Conservation (phyloP, 2,888 invertebrate species). For the Adelognathus sp. region DNA sequence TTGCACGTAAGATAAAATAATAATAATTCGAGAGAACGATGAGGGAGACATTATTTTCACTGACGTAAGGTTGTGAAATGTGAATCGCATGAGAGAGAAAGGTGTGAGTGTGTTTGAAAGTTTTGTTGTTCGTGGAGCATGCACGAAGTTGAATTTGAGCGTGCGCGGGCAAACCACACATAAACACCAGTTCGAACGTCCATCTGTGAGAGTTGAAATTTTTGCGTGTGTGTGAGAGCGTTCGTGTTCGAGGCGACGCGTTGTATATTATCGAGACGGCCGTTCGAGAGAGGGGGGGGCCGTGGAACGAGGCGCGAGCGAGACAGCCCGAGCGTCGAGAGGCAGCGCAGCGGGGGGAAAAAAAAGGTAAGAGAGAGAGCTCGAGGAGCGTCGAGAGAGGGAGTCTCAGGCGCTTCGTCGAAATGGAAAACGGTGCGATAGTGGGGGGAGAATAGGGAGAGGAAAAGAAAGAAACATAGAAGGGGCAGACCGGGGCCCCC, state of each 20-base stretch:
- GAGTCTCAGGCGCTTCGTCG: conserved; percentile 64
- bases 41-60: too few species aligned
- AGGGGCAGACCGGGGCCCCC: conserved; percentile 67
- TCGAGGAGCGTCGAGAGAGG: conserved; percentile 35
- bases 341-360: conserved; percentile 34
- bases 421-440: conserved; percentile 69
- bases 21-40: conserved; percentile 13
- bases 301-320: conserved; percentile 47
- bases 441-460: too few species aligned
- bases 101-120: conserved; percentile 4
- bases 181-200: too few species aligned
- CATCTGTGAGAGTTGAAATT: too few species aligned
- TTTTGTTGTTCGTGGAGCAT: too few species aligned
- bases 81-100: background rate
- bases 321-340: conserved; percentile 33
- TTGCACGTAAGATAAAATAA: conserved; percentile 7
- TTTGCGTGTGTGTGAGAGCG: conserved; percentile 29
- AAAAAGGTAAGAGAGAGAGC: conserved; percentile 47
- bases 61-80: conserved; percentile 46
- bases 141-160: too few species aligned
- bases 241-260: conserved; percentile 55
- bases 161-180: too few species aligned
- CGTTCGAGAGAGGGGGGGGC: background rate
- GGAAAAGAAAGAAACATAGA: conserved; percentile 74
- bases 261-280: conserved; percentile 50